Conservation (phyloP, 1,140 invertebrate species). For the Plectrocnemia conspersa region DNA sequence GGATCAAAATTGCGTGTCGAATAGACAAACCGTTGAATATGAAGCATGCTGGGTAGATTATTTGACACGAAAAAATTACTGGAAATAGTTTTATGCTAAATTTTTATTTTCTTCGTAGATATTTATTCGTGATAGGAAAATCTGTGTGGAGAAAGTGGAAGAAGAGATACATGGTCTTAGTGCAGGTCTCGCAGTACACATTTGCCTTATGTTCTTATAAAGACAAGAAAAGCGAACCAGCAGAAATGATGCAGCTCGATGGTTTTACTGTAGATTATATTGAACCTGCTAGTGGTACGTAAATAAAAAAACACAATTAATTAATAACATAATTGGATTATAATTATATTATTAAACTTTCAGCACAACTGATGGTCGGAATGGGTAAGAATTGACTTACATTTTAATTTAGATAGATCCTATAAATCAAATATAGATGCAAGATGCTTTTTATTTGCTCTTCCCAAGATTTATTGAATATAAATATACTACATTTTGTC, state of each 20-base stretch:
- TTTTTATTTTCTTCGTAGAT: conserved; percentile 61
- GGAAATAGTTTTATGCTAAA: conserved; percentile 6
- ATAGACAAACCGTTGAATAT: conserved; percentile 99
- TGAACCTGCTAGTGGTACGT: conserved; percentile 80
- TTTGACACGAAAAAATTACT: conserved; percentile 10
- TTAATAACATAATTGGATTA: conserved; percentile 13
- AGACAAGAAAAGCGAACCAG: conserved; percentile 98
- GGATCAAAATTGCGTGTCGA: conserved; percentile 95
- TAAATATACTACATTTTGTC: too few relatives aligned
- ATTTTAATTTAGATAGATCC: too few relatives aligned
- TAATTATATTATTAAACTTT: conserved; percentile 42
- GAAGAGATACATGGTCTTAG: conserved; percentile 94
- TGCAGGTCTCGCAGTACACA: conserved; percentile 99
- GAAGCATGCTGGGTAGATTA: conserved; percentile 90
- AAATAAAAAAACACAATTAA: too few relatives aligned
- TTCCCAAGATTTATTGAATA: too few relatives aligned
- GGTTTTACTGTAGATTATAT: conserved; percentile 99
- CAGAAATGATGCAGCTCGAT: conserved; percentile 99
- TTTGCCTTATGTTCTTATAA: conserved; percentile 99
- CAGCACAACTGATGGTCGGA: conserved; percentile 85
- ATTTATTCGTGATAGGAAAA: conserved; percentile 92
- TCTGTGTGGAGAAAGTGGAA: conserved; percentile 99
- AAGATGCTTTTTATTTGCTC: too few relatives aligned
- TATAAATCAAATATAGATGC: too few relatives aligned
- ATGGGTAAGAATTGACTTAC: conserved; percentile 64